Percentiles rank a stretch among this genome's conserved stretches.
phyloP scores from a whole-genome alignment of 2,888 invertebrate genomes.

The Boloria selene region DNA sequence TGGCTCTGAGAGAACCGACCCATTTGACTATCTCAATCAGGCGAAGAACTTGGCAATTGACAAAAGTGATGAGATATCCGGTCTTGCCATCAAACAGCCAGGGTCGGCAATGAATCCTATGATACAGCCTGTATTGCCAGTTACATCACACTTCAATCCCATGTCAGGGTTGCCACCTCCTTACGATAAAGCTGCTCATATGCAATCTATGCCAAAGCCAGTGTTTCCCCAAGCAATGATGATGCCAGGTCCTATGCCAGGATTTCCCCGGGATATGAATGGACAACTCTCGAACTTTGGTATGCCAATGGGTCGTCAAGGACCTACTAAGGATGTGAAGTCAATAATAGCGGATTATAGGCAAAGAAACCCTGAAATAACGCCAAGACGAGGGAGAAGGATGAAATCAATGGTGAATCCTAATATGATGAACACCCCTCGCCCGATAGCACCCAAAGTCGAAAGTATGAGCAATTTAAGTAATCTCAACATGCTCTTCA shows the following conservation, averaged over 20 bases:
- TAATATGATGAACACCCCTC: conserved; percentile 70
- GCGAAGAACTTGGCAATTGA: conserved; percentile 73
- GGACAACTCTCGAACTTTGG: conserved; percentile 80
- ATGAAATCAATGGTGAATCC: conserved; percentile 81
- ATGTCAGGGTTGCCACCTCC: conserved; percentile 73
- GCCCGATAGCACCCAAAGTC: conserved; percentile 72
- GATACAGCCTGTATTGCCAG: conserved; percentile 66
- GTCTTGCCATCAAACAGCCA: conserved; percentile 68
- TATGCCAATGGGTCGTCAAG: conserved; percentile 85
- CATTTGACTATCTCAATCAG: conserved; percentile 72
- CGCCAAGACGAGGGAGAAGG: conserved; percentile 85
- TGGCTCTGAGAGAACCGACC: conserved; percentile 65
- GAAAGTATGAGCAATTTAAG: conserved; percentile 60
- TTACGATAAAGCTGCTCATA: conserved; percentile 72
- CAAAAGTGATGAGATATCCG: conserved; percentile 77
- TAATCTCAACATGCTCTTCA: conserved; percentile 72
- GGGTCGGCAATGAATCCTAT: conserved; percentile 60
- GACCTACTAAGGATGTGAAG: conserved; percentile 90
- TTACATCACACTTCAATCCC: conserved; percentile 67
- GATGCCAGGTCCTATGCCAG: conserved; percentile 68
- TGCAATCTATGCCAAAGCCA: conserved; percentile 72
- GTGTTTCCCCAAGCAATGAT: conserved; percentile 69
- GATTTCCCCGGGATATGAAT: conserved; percentile 77
- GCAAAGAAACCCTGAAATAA: conserved; percentile 88
- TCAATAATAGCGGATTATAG: conserved; percentile 92